A percentile compares a stretch with the other conserved stretches of the same genome.
These are phyloP conservation scores for Apodemus agrarius DNA, from an alignment of 2,797 vertebrate genomes.

Conservation along the genomic window DNA sequence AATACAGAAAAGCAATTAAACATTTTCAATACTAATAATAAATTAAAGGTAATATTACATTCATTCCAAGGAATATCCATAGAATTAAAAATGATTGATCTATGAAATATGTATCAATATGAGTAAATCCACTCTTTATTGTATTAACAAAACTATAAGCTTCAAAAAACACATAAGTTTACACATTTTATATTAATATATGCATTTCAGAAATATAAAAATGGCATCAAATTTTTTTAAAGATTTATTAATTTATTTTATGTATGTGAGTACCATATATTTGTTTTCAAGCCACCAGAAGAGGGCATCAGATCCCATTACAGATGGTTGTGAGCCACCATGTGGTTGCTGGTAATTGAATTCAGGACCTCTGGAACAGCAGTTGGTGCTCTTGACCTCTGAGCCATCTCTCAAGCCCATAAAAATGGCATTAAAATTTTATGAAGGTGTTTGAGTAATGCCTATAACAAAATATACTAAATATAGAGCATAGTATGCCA, in stretches of 20 bases:
- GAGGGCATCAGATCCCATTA: no score
- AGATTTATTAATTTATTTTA: no score
- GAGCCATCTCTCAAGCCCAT: no score
- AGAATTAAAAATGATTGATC: neutral
- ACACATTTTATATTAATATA: neutral
- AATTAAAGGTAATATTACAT: neutral
- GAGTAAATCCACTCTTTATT: neutral
- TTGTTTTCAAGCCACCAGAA: no score
- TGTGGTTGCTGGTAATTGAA: no score
- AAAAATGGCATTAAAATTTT: neutral
- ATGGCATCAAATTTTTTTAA: no score
- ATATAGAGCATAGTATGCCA: neutral
- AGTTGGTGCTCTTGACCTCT: no score
- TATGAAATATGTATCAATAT: neutral
- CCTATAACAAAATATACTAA: neutral
- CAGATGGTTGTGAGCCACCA: no score
- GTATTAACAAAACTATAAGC: neutral
- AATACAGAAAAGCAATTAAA: neutral
- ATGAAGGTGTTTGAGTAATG: neutral
- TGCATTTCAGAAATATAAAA: neutral
- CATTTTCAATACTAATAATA: neutral
- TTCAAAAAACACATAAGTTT: neutral
- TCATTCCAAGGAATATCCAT: neutral
- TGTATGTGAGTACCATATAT: no score
- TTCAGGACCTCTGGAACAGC: no score